phyloP scores from a whole-genome alignment of 2,113 vertebrate genomes.

The Xiphorhynchus elegans region DNA sequence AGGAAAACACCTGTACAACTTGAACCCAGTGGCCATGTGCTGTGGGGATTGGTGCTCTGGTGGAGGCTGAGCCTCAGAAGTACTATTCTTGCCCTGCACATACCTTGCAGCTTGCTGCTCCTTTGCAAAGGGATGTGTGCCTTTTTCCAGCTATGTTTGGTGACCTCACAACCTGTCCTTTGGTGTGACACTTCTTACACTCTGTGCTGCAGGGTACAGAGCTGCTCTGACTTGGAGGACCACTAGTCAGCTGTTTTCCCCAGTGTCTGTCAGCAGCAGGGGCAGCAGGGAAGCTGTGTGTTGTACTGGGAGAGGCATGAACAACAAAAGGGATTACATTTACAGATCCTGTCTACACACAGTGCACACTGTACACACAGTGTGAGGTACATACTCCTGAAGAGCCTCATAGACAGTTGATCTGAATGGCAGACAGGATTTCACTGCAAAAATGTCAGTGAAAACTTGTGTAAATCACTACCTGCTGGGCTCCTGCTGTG shows the following conservation, averaged over 20 bases:
- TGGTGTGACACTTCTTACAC: not conserved
- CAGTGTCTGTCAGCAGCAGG: fast-evolving
- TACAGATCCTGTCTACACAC: not conserved
- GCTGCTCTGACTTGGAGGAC: not conserved
- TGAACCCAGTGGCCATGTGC: fast-evolving
- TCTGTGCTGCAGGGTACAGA: not conserved
- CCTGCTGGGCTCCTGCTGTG: not conserved
- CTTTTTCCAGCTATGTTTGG: not conserved
- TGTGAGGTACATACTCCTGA: not conserved
- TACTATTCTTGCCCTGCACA: fast-evolving
- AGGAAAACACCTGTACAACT: constrained; percentile 10
- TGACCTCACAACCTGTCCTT: not conserved
- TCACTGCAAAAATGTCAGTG: not conserved
- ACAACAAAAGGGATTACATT: not conserved
- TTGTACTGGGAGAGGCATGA: not conserved
- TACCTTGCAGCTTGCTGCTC: not conserved
- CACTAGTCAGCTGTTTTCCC: not conserved
- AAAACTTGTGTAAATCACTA: not conserved
- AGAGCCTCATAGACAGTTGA: not conserved
- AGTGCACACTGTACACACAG: not conserved
- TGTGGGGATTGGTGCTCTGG: fast-evolving
- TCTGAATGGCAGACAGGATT: not conserved
- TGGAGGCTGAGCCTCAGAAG: not conserved
- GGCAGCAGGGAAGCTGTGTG: not conserved
- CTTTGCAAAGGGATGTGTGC: not conserved